Evolutionary conservation across 2,113 vertebrate species (phyloP).

Genomic region (Grammomys dolichurus): DNA sequence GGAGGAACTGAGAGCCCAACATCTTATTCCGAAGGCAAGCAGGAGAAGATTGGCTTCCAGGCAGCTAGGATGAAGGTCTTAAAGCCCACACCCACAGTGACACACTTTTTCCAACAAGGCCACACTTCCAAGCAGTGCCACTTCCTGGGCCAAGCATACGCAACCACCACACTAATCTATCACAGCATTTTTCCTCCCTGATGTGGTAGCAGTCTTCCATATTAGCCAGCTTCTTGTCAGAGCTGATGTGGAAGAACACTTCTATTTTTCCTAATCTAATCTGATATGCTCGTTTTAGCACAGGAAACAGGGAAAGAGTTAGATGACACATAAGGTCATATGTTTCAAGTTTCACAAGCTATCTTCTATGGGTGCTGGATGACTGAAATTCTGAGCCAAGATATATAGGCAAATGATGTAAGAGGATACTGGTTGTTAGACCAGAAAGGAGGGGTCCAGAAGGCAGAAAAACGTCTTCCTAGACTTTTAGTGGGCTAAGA

Average conservation of each 20-base stretch:
- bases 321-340: background rate
- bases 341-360: background rate
- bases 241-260: background rate
- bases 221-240: background rate
- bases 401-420: background rate
- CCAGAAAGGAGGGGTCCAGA: background rate
- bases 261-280: background rate
- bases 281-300: background rate
- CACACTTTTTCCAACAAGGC: too few relatives aligned
- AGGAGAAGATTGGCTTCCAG: too few relatives aligned
- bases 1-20: too few relatives aligned
- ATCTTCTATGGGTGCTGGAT: background rate
- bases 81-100: too few relatives aligned
- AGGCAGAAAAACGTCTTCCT: background rate
- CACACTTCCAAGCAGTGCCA: too few relatives aligned
- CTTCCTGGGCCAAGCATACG: too few relatives aligned
- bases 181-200: background rate
- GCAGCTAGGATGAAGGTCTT: too few relatives aligned
- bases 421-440: background rate
- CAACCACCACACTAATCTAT: too few relatives aligned
- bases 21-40: too few relatives aligned
- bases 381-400: background rate
- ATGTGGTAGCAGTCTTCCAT: background rate
- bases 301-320: background rate
- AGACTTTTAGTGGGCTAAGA: accelerated